These are phyloP conservation scores for Campaea margaritaria DNA, from an alignment of 2,888 invertebrate genomes.

Conservation along the genomic window DNA sequence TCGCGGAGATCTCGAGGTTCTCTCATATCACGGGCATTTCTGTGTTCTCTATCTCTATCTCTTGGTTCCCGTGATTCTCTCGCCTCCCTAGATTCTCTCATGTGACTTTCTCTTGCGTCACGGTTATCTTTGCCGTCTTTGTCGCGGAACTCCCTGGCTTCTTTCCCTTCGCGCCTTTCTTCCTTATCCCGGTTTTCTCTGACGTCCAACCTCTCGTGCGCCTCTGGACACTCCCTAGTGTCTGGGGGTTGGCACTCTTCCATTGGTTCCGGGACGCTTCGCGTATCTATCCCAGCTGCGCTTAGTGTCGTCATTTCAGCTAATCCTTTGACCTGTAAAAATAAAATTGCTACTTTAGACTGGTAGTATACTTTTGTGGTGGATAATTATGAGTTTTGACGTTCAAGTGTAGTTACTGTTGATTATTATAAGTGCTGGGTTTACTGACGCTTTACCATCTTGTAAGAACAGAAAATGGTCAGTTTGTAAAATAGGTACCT, in stretches of 20 bases:
- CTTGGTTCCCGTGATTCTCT: slow-evolving; percentile 63
- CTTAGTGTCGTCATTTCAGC: slow-evolving; percentile 96
- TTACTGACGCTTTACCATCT: too few species aligned
- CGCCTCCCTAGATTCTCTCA: slow-evolving; percentile 69
- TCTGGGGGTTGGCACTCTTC: slow-evolving; percentile 77
- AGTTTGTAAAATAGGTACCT: too few species aligned
- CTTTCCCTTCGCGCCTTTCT: slow-evolving; percentile 70
- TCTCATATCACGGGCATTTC: slow-evolving; percentile 63
- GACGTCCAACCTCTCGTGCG: slow-evolving; percentile 67
- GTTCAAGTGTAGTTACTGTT: too few species aligned
- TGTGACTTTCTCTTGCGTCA: slow-evolving; percentile 65
- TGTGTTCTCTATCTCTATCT: slow-evolving; percentile 46
- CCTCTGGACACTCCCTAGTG: slow-evolving; percentile 65
- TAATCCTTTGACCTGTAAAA: slow-evolving; percentile 90
- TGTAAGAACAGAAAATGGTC: too few species aligned
- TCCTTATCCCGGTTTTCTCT: slow-evolving; percentile 72
- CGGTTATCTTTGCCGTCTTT: slow-evolving; percentile 71
- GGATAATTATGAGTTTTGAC: too few species aligned
- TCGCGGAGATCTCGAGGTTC: slow-evolving; percentile 65
- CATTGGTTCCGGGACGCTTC: slow-evolving; percentile 81
- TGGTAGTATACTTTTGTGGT: too few species aligned
- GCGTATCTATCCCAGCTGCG: slow-evolving; percentile 85
- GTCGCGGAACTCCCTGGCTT: slow-evolving; percentile 65
- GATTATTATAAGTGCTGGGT: too few species aligned
- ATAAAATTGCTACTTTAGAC: background rate